Conservation (phyloP, 2,797 vertebrate species). For the Pampus argenteus region DNA sequence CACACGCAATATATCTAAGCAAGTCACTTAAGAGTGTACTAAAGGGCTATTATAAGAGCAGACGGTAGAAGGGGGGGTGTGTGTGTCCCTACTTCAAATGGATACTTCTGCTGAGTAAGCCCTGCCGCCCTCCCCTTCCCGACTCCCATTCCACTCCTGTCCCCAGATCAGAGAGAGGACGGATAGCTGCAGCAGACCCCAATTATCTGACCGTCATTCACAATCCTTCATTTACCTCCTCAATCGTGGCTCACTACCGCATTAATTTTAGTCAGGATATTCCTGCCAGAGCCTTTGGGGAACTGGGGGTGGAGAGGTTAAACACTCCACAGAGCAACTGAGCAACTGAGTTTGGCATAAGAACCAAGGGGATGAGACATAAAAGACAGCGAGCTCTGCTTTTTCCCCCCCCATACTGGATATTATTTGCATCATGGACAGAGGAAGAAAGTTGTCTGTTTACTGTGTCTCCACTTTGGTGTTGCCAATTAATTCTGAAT, state of each 20-base stretch:
- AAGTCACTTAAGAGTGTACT: slow-evolving; percentile 64
- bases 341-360: slow-evolving; percentile 73
- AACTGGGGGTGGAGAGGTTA: slow-evolving; percentile 77
- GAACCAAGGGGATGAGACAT: slow-evolving; percentile 64
- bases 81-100: slow-evolving; percentile 65
- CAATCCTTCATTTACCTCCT: slow-evolving; percentile 78
- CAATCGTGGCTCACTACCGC: slow-evolving; percentile 61
- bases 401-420: slow-evolving; percentile 27
- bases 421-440: slow-evolving; percentile 65
- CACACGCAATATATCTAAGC: slow-evolving; percentile 64
- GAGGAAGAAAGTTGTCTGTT: slow-evolving; percentile 68
- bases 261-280: slow-evolving; percentile 75
- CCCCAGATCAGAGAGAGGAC: slow-evolving; percentile 68
- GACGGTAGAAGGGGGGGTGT: slow-evolving; percentile 42
- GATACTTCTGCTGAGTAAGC: slow-evolving; percentile 78
- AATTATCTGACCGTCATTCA: slow-evolving; percentile 82
- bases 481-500: slow-evolving; percentile 82
- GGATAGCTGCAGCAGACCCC: slow-evolving; percentile 69
- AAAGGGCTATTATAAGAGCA: slow-evolving; percentile 71
- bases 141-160: slow-evolving; percentile 56
- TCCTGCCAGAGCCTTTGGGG: slow-evolving; percentile 66
- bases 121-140: slow-evolving; percentile 19
- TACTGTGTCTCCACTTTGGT: slow-evolving; percentile 68
- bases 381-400: slow-evolving; percentile 60
- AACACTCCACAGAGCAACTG: slow-evolving; percentile 76